A percentile compares a stretch with the other conserved stretches of the same genome.
phyloP scores from a whole-genome alignment of 2,888 invertebrate species.

The Brachylomia viminalis region DNA sequence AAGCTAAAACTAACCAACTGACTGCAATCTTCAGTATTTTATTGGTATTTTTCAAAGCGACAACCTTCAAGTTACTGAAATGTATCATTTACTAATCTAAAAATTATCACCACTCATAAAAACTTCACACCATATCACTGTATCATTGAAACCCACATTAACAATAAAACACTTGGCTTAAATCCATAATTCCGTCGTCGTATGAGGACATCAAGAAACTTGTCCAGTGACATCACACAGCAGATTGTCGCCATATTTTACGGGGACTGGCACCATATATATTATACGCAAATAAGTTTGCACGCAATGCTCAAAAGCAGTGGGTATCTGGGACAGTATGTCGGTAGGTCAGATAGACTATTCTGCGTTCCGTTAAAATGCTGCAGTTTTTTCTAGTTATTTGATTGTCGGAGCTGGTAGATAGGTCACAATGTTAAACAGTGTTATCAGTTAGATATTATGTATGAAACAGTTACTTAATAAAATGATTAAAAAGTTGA shows the following conservation, averaged over 20 bases:
- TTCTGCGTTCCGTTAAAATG: conserved; percentile 1
- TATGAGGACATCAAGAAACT: conserved; percentile 1
- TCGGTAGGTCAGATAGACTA: conserved; percentile 11
- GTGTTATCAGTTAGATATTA: too few species aligned
- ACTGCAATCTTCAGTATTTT: too few species aligned
- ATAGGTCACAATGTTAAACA: not conserved
- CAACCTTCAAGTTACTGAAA: not conserved
- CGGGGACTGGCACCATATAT: conserved; percentile 4
- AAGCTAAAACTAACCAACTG: too few species aligned
- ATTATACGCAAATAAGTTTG: conserved; percentile 29
- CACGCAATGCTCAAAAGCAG: conserved; percentile 17
- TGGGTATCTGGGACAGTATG: conserved; percentile 28
- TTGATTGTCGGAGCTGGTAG: not conserved
- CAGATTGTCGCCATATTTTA: conserved; percentile 39
- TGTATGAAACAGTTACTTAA: not conserved
- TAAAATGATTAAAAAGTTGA: too few species aligned
- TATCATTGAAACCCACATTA: conserved; percentile 22
- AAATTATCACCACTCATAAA: not conserved
- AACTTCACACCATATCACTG: not conserved
- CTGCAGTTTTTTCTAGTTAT: not conserved
- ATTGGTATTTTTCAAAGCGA: not conserved
- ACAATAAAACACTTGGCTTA: conserved; percentile 46
- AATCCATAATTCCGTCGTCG: conserved; percentile 20
- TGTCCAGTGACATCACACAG: conserved; percentile 14
- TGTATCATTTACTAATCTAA: not conserved